These are phyloP conservation scores for Philhelius pedissequus DNA, from an alignment of 2,888 invertebrate genomes.

Conservation along the genomic window DNA sequence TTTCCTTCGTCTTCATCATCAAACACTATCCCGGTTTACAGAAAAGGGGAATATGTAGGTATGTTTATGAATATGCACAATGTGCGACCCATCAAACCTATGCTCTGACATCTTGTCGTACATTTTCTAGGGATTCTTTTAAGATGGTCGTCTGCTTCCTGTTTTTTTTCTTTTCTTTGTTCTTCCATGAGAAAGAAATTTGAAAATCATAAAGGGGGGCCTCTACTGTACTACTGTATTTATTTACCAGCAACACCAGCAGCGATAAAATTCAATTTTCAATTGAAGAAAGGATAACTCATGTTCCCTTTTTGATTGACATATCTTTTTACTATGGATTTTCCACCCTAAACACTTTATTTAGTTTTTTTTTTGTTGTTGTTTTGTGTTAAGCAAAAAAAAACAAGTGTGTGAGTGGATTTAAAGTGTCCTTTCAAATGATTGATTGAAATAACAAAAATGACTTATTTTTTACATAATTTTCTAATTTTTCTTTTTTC, in stretches of 20 bases:
- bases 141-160: constrained; percentile 4
- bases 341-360: constrained; percentile 21
- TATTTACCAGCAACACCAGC: constrained; percentile 19
- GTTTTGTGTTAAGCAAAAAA: not conserved
- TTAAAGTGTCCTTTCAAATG: constrained; percentile 62
- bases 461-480: constrained; percentile 44
- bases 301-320: constrained; percentile 60
- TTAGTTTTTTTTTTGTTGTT: not conserved
- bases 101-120: constrained; percentile 62
- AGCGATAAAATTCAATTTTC: constrained; percentile 66
- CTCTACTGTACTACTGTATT: not conserved
- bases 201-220: constrained; percentile 10
- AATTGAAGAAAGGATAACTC: constrained; percentile 66
- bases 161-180: not conserved
- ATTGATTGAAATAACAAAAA: constrained; percentile 56
- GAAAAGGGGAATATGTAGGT: not conserved
- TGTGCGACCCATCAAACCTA: constrained; percentile 65
- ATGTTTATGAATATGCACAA: constrained; percentile 27
- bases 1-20: constrained; percentile 1
- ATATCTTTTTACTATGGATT: constrained; percentile 47
- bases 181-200: constrained; percentile 40
- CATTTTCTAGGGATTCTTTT: constrained; percentile 20
- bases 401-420: constrained; percentile 50
- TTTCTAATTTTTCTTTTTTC: constrained; percentile 58
- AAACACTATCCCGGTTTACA: constrained; percentile 45